Conservation (phyloP, 2,888 invertebrate genomes). For the Phytoseiulus persimilis region DNA sequence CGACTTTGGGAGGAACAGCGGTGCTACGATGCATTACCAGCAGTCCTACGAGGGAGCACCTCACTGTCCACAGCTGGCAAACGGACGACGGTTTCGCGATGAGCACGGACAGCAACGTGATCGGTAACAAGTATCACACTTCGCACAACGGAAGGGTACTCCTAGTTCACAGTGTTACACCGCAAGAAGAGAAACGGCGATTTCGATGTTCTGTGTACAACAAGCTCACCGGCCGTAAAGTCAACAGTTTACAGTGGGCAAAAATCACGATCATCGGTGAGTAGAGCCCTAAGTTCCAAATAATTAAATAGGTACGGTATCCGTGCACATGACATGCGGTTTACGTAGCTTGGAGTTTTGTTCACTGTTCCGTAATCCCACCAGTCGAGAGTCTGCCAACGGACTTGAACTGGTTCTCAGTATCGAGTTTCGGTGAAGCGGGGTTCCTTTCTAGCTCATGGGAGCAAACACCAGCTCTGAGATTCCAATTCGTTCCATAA, state of each 20-base stretch:
- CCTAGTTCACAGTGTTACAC: not conserved
- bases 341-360: too few relatives aligned
- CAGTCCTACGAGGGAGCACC: not conserved
- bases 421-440: too few relatives aligned
- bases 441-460: too few relatives aligned
- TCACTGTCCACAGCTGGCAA: constrained; percentile 27
- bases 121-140: constrained; percentile 26
- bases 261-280: constrained; percentile 22
- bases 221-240: constrained; percentile 21
- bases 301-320: too few relatives aligned
- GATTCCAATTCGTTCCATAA: too few relatives aligned
- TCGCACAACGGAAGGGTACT: constrained; percentile 32
- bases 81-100: constrained; percentile 26
- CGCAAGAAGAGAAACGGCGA: constrained; percentile 15
- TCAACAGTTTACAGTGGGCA: constrained; percentile 27
- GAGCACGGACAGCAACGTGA: not conserved
- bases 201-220: constrained; percentile 29
- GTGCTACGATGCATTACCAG: constrained; percentile 19
- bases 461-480: too few relatives aligned
- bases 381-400: too few relatives aligned
- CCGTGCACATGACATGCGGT: too few relatives aligned
- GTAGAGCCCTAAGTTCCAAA: not conserved
- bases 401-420: too few relatives aligned
- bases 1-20: constrained; percentile 9
- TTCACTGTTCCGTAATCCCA: too few relatives aligned